These are phyloP conservation scores for Cotesia typhae DNA, from an alignment of 1,140 invertebrate species.

Conservation along the genomic window DNA sequence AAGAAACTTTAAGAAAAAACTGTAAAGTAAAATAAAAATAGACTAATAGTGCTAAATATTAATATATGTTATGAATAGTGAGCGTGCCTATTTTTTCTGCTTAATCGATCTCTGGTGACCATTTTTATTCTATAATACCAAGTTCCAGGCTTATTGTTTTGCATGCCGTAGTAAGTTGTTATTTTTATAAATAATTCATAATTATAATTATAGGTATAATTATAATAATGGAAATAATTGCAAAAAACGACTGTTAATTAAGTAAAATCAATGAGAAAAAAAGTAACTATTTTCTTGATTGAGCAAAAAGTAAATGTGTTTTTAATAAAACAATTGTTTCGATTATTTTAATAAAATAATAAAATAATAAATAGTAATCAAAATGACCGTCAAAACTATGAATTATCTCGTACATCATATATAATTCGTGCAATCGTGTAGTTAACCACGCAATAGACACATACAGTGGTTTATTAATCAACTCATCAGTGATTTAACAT, in stretches of 20 bases:
- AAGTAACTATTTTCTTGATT: neutral
- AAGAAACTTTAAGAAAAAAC: too few species aligned
- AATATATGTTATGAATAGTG: constrained; percentile 6
- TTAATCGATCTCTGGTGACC: neutral
- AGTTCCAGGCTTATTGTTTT: neutral
- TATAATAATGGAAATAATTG: neutral
- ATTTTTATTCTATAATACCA: neutral
- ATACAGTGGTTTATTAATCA: constrained; percentile 21
- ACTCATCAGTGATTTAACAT: constrained; percentile 32
- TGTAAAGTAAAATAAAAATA: neutral
- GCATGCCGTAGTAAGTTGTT: constrained; percentile 10
- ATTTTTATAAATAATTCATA: neutral
- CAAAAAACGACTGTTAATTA: neutral
- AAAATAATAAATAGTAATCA: constrained; percentile 2
- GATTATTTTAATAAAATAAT: neutral
- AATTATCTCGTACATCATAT: constrained; percentile 14
- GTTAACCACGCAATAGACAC: neutral
- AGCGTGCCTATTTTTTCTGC: constrained; percentile 17
- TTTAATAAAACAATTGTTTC: too few species aligned
- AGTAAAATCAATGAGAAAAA: neutral
- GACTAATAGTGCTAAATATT: neutral
- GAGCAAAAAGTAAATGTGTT: too few species aligned
- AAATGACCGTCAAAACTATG: neutral
- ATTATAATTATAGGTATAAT: neutral
- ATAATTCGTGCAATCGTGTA: constrained; percentile 1